Percentiles rank a stretch among this genome's conserved stretches.
These are phyloP conservation scores for Cheilosia vulpina DNA, from an alignment of 2,888 invertebrate species.

Conservation along the genomic window DNA sequence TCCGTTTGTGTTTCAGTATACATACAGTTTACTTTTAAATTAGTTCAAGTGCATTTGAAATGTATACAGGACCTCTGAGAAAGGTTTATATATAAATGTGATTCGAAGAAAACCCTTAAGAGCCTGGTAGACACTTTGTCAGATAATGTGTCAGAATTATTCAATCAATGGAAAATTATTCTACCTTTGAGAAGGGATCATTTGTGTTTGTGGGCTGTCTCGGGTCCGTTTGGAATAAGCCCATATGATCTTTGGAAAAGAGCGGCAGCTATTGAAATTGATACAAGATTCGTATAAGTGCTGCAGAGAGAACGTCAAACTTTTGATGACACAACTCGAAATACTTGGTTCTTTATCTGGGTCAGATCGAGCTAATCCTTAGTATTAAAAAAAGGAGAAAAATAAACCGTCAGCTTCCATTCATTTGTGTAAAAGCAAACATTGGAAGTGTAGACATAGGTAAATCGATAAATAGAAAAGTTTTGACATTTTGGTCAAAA, in stretches of 20 bases:
- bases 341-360: not conserved
- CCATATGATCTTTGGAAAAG: not conserved
- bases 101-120: not conserved
- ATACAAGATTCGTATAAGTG: not conserved
- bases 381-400: no score
- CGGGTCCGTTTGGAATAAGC: not conserved
- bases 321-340: not conserved
- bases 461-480: no score
- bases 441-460: no score
- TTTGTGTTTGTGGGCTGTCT: not conserved
- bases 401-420: no score
- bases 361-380: not conserved
- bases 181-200: slow-evolving; percentile 22
- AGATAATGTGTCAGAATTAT: slow-evolving; percentile 29
- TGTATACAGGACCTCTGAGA: not conserved
- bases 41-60: slow-evolving; percentile 34
- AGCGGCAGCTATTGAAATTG: not conserved
- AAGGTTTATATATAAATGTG: not conserved
- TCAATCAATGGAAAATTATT: slow-evolving; percentile 8
- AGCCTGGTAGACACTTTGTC: not conserved
- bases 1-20: not conserved
- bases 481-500: no score
- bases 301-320: not conserved
- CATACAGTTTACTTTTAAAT: slow-evolving; percentile 35
- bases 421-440: no score